A percentile compares a stretch with the other conserved stretches of the same genome.
phyloP scores from a whole-genome alignment of 1,140 invertebrate species.

The Sarcophaga bullata region DNA sequence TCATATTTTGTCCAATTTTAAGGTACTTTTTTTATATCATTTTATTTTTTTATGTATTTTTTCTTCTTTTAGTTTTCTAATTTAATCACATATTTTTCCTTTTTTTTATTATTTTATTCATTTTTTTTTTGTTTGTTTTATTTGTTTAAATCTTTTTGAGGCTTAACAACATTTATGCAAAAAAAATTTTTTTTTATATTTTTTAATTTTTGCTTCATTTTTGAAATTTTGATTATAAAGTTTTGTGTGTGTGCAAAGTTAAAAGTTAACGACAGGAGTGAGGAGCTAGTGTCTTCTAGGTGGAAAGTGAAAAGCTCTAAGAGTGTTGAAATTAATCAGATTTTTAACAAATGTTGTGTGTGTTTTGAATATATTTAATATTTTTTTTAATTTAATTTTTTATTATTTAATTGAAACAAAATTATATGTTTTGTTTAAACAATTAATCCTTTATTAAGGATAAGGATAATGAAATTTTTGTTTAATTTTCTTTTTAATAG shows the following conservation, averaged over 20 bases:
- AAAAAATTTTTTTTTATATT: background rate
- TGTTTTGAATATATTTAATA: constrained; percentile 22
- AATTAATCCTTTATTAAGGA: too few relatives aligned
- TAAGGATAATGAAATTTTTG: too few relatives aligned
- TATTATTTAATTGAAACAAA: constrained; percentile 25
- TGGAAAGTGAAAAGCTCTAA: background rate
- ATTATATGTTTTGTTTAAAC: background rate
- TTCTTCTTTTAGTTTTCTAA: constrained; percentile 27
- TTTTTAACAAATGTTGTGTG: background rate
- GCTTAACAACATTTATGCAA: background rate
- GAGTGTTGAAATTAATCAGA: background rate
- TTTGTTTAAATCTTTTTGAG: constrained; percentile 23
- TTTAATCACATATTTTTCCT: constrained; percentile 34
- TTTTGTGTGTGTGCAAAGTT: background rate
- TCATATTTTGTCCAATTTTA: constrained; percentile 34
- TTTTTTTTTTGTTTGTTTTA: constrained; percentile 13
- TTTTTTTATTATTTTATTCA: constrained; percentile 13
- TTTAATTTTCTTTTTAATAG: too few relatives aligned
- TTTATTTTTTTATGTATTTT: constrained; percentile 16
- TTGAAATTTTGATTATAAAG: constrained; percentile 34
- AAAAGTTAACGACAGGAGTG: background rate
- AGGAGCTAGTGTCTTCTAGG: background rate
- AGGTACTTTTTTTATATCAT: constrained; percentile 32
- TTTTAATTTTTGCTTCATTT: background rate
- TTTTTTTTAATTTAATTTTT: background rate